Conservation (phyloP, 2,888 invertebrate genomes). For the Caradrina kadenii region DNA sequence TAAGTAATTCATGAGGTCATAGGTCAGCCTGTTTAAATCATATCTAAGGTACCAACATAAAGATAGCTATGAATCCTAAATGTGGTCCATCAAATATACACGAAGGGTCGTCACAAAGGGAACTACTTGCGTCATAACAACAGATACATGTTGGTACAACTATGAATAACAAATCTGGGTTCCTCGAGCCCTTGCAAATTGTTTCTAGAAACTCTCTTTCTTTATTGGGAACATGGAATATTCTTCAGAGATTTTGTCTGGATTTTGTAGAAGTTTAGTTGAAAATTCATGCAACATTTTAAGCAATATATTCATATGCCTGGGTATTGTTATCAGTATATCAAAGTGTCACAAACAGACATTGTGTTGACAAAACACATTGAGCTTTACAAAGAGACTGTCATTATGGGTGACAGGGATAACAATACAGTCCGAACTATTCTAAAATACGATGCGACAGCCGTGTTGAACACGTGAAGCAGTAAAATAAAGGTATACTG, state of each 20-base stretch:
- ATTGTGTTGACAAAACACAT: no score
- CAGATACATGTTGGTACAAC: slow-evolving; percentile 26
- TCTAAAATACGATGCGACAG: no score
- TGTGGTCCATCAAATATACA: slow-evolving; percentile 51
- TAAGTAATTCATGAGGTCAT: slow-evolving; percentile 27
- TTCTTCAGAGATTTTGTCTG: slow-evolving; percentile 3
- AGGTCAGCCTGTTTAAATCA: slow-evolving; percentile 25
- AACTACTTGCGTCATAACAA: slow-evolving; percentile 28
- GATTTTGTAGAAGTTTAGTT: slow-evolving; percentile 1
- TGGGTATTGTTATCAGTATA: no score
- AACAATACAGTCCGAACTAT: no score
- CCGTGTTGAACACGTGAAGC: no score
- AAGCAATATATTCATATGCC: no score
- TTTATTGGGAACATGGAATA: slow-evolving; percentile 20
- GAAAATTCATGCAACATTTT: no score
- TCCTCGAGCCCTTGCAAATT: slow-evolving; percentile 1
- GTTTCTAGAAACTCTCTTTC: slow-evolving; percentile 1
- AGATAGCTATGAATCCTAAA: slow-evolving; percentile 43
- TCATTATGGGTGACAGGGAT: no score
- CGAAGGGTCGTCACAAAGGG: slow-evolving; percentile 30
- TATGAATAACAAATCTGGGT: slow-evolving; percentile 51
- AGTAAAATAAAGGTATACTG: no score
- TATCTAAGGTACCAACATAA: slow-evolving; percentile 21
- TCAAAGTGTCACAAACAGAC: no score
- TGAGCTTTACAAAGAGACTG: no score